A percentile compares a stretch with the other conserved stretches of the same genome.
These are phyloP conservation scores for Proteles cristata DNA, from an alignment of 2,113 vertebrate genomes.

Conservation along the genomic window DNA sequence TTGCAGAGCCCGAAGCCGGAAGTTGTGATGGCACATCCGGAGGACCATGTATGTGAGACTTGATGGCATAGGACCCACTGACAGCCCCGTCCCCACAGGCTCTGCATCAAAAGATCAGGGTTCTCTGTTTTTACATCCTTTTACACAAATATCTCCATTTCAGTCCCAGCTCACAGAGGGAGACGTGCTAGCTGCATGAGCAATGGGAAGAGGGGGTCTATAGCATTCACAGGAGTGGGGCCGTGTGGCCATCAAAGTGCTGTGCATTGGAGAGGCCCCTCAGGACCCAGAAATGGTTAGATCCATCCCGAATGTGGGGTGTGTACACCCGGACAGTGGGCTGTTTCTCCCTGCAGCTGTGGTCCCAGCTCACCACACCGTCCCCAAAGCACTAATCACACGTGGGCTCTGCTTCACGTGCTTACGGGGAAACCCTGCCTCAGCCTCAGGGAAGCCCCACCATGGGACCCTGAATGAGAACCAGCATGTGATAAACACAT, in stretches of 20 bases:
- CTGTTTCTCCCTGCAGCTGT: background rate
- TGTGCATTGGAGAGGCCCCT: too few relatives aligned
- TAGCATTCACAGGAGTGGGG: fast-evolving
- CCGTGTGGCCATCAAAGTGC: fast-evolving
- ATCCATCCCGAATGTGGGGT: fast-evolving
- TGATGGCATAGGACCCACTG: fast-evolving
- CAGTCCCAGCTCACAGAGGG: background rate
- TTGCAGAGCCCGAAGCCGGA: background rate
- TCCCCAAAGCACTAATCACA: background rate
- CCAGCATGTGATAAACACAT: background rate
- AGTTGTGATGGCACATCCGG: fast-evolving
- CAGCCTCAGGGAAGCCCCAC: constrained; percentile 1
- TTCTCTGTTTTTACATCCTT: background rate
- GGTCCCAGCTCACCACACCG: too few relatives aligned
- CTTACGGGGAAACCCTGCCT: constrained; percentile 34
- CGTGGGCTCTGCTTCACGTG: background rate
- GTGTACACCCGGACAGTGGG: background rate
- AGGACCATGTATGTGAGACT: fast-evolving
- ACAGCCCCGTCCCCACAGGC: fast-evolving
- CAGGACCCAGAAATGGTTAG: background rate
- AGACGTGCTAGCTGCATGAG: background rate
- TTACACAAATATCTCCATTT: background rate
- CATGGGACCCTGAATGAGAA: background rate
- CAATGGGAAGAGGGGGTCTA: fast-evolving
- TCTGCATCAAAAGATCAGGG: background rate